Conservation (phyloP, 2,888 invertebrate genomes). For the Cerceris ruficornis region DNA sequence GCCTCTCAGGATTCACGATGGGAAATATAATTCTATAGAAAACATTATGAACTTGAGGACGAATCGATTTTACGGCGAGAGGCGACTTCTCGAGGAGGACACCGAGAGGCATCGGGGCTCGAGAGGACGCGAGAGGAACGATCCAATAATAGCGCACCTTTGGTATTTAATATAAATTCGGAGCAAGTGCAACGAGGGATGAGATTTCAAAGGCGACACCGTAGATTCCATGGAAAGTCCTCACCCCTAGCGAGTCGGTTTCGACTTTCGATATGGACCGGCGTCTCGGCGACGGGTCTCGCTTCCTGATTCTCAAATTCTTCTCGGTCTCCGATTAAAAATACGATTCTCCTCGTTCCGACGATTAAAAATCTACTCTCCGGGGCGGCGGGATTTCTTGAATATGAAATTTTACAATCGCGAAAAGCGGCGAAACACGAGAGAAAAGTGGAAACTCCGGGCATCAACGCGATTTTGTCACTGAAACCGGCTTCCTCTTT, state of each 20-base stretch:
- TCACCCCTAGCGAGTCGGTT: neutral
- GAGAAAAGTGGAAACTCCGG: too few species aligned
- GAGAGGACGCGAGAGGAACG: constrained; percentile 14
- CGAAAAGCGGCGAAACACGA: too few species aligned
- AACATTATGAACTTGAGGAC: too few species aligned
- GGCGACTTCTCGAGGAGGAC: neutral
- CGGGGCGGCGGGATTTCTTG: too few species aligned
- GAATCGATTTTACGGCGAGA: neutral
- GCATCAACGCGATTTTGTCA: too few species aligned
- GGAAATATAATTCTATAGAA: too few species aligned
- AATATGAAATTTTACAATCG: too few species aligned
- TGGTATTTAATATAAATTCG: constrained; percentile 73
- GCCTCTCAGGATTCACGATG: too few species aligned
- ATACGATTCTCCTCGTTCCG: neutral
- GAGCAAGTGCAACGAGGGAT: constrained; percentile 47
- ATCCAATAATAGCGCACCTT: constrained; percentile 44
- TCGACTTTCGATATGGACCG: constrained; percentile 5
- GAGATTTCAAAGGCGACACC: constrained; percentile 69
- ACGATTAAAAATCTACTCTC: neutral
- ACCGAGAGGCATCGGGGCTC: neutral
- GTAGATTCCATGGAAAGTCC: neutral
- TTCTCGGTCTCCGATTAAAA: neutral
- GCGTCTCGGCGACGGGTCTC: neutral
- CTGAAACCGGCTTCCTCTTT: neutral
- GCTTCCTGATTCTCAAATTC: neutral